Evolutionary conservation across 2,797 vertebrate species (phyloP).

Genomic region (Chelmon rostratus): DNA sequence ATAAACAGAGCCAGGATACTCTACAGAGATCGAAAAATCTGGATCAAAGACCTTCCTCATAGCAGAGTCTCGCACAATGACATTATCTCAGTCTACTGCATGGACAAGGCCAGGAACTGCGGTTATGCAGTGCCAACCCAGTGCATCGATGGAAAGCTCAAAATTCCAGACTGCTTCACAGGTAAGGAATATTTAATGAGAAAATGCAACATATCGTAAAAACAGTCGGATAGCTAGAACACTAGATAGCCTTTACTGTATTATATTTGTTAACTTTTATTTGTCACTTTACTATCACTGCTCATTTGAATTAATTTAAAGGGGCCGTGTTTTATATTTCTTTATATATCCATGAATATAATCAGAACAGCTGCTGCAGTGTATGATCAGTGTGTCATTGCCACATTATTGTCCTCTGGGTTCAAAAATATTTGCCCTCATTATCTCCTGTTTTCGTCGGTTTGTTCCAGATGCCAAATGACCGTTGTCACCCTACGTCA

Average conservation of each 20-base stretch:
- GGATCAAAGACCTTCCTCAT: conserved; percentile 79
- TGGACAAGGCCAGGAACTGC: conserved; percentile 84
- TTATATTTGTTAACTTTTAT: background rate
- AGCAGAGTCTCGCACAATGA: conserved; percentile 85
- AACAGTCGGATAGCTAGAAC: background rate
- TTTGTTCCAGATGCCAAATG: background rate
- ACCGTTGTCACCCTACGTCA: background rate
- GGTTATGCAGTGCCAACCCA: conserved; percentile 82
- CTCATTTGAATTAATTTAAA: conserved; percentile 2
- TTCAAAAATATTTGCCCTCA: background rate
- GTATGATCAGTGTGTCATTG: background rate
- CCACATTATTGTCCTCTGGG: background rate
- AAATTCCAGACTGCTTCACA: conserved; percentile 89
- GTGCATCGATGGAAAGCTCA: conserved; percentile 86
- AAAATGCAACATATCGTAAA: background rate
- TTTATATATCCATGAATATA: background rate
- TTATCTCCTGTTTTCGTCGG: background rate
- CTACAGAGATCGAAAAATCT: conserved; percentile 83
- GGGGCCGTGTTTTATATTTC: too few species aligned
- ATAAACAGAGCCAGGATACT: conserved; percentile 86
- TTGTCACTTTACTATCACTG: background rate
- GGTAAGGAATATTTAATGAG: conserved; percentile 72
- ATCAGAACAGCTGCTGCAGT: background rate
- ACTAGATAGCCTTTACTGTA: background rate
- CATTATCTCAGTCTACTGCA: conserved; percentile 89